Evolutionary conservation across 2,888 invertebrate species (phyloP).

Genomic region (Lithophane socia): DNA sequence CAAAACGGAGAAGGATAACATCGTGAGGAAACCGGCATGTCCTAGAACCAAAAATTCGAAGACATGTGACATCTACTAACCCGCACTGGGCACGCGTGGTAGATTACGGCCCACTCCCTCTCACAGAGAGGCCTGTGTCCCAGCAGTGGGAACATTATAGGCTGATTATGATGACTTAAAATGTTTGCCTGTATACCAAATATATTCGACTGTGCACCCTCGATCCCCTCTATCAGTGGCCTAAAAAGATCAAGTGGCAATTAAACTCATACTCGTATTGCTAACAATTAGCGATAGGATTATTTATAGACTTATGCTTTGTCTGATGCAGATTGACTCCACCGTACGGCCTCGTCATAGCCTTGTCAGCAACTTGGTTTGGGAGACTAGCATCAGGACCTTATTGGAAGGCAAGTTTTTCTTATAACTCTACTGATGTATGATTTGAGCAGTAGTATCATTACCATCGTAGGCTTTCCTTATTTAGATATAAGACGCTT

Average conservation of each 20-base stretch:
- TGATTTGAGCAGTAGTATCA: not conserved
- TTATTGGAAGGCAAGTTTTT: constrained; percentile 73
- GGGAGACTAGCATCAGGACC: constrained; percentile 78
- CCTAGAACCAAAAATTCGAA: no score
- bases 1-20: no score
- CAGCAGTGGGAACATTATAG: no score
- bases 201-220: not conserved
- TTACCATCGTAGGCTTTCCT: not conserved
- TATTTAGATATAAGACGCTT: not conserved
- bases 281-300: not conserved
- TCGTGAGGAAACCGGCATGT: no score
- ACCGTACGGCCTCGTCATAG: constrained; percentile 67
- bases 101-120: no score
- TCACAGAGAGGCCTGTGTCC: no score
- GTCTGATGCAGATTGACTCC: constrained; percentile 69
- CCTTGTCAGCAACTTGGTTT: constrained; percentile 72
- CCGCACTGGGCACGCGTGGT: no score
- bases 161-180: no score
- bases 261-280: not conserved
- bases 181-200: not conserved
- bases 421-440: not conserved
- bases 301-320: not conserved
- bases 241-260: not conserved
- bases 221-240: not conserved
- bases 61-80: no score